Percentiles rank a stretch among this genome's conserved stretches.
Conservation (phyloP, 2,888 invertebrate genomes). For the Rhopalosiphum nymphaeae region DNA sequence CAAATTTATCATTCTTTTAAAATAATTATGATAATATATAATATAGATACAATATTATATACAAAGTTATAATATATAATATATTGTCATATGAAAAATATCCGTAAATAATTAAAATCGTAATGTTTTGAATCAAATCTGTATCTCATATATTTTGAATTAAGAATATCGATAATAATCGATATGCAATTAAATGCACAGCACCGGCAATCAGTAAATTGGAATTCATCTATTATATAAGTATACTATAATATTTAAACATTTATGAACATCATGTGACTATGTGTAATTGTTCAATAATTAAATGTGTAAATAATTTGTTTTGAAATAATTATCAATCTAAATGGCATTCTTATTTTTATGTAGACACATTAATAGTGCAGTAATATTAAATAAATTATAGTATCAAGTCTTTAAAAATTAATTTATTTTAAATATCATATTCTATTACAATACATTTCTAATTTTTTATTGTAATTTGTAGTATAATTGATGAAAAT, state of each 20-base stretch:
- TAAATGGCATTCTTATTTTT: not conserved
- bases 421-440: not conserved
- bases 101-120: not conserved
- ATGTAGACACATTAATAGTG: not conserved
- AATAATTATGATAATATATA: no score
- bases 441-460: not conserved
- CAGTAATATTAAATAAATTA: not conserved
- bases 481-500: not conserved
- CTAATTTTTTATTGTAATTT: not conserved
- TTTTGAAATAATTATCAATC: not conserved
- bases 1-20: no score
- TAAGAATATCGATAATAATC: not conserved
- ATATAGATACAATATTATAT: no score
- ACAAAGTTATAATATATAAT: no score
- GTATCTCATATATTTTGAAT: not conserved
- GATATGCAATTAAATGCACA: not conserved
- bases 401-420: not conserved
- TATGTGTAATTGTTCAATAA: not conserved
- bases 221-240: not conserved
- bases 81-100: not conserved
- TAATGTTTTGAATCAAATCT: not conserved
- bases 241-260: not conserved
- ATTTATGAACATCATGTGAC: not conserved
- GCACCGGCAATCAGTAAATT: not conserved
- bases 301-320: not conserved